Conservation (phyloP, 23 tunicate genomes). For the Halocynthia roretzi region DNA sequence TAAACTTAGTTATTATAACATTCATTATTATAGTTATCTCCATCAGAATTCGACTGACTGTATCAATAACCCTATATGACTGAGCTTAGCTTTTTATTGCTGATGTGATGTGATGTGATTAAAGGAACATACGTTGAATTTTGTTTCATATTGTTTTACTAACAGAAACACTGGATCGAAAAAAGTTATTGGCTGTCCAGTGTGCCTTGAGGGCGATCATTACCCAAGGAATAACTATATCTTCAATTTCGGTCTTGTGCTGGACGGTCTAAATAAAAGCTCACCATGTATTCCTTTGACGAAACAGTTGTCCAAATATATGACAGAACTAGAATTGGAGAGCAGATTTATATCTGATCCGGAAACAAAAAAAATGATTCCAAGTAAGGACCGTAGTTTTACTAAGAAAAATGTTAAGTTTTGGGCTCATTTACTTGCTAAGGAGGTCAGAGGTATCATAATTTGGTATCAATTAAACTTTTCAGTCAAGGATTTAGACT, state of each 20-base stretch:
- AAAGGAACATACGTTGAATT: not conserved
- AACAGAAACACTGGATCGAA: constrained; percentile 76
- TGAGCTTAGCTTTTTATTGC: not conserved
- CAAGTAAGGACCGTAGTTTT: constrained; percentile 29
- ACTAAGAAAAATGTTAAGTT: not conserved
- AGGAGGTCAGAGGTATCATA: too few relatives aligned
- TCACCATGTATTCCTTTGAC: constrained; percentile 93
- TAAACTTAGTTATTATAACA: not conserved
- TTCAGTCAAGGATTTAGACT: too few relatives aligned
- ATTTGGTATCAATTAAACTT: too few relatives aligned
- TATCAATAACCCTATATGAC: too few relatives aligned
- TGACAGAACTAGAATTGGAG: constrained; percentile 80
- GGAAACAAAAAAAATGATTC: constrained; percentile 47
- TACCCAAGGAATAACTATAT: constrained; percentile 68
- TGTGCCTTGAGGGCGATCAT: constrained; percentile 48
- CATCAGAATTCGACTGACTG: too few relatives aligned
- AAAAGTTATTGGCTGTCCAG: constrained; percentile 94
- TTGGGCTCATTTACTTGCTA: too few relatives aligned
- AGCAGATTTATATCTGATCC: constrained; percentile 61
- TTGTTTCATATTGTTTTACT: not conserved
- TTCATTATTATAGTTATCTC: not conserved
- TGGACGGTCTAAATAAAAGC: constrained; percentile 62
- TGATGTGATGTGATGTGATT: not conserved
- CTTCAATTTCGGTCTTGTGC: constrained; percentile 77
- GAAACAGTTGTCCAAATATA: constrained; percentile 68